Percentiles rank a stretch among this genome's conserved stretches.
Evolutionary conservation across 2,113 vertebrate genomes (phyloP).

Genomic region (Urocitellus parryii): DNA sequence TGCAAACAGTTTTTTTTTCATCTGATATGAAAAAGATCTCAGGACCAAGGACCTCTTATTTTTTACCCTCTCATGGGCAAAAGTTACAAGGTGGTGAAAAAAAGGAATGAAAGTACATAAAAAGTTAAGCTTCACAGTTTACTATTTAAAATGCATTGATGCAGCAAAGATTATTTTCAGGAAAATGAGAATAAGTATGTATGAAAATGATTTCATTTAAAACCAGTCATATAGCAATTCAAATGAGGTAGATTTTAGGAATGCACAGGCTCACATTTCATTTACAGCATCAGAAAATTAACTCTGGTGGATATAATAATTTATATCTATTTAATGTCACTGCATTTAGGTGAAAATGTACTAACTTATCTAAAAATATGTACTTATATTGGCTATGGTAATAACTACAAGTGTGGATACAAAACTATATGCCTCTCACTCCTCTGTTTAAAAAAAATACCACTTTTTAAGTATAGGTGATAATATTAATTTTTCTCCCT

Average conservation of each 20-base stretch:
- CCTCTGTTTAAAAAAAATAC: background rate
- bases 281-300: background rate
- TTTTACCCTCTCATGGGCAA: background rate
- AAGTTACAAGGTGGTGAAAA: background rate
- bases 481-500: background rate
- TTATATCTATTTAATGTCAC: background rate
- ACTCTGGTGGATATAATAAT: background rate
- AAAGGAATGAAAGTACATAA: background rate
- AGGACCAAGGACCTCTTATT: background rate
- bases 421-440: background rate
- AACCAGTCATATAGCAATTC: background rate
- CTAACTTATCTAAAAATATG: background rate
- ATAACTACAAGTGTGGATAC: background rate
- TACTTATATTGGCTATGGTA: background rate
- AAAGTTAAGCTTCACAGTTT: background rate
- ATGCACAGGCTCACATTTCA: background rate
- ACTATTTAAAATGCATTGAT: background rate
- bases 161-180: background rate
- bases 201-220: background rate
- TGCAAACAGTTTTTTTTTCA: conserved; percentile 24
- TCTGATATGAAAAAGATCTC: background rate
- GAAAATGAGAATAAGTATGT: background rate
- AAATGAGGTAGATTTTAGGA: background rate
- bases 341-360: background rate
- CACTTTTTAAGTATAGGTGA: background rate